Percentiles rank a stretch among this genome's conserved stretches.
Evolutionary conservation across 92 coral and sea anemone species (phyloP).

Genomic region (Bergia sp.): DNA sequence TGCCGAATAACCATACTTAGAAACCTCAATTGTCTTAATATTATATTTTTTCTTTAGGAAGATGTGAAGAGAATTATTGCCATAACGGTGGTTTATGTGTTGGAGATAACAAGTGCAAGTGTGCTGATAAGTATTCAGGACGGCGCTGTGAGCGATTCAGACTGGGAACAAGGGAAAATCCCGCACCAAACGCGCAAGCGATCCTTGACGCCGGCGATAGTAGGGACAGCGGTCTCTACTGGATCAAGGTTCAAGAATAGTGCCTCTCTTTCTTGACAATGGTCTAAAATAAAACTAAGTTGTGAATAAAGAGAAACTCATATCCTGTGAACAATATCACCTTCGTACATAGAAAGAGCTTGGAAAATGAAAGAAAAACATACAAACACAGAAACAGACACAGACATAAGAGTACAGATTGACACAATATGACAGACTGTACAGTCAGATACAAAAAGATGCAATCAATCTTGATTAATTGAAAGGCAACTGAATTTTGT

Average conservation of each 20-base stretch:
- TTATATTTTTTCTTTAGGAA: slow-evolving; percentile 19
- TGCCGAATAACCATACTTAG: too few relatives aligned
- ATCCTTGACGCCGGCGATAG: slow-evolving; percentile 85
- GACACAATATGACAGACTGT: neutral
- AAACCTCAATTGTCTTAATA: too few relatives aligned
- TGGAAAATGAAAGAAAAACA: neutral
- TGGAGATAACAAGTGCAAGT: slow-evolving; percentile 67
- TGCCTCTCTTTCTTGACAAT: neutral
- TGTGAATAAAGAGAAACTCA: too few relatives aligned
- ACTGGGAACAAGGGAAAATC: slow-evolving; percentile 77
- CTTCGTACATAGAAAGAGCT: too few relatives aligned
- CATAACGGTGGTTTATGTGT: slow-evolving; percentile 78
- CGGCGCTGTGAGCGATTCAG: slow-evolving; percentile 61
- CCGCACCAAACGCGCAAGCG: slow-evolving; percentile 89
- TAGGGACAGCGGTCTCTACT: slow-evolving; percentile 86
- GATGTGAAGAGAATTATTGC: slow-evolving; percentile 61
- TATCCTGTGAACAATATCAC: too few relatives aligned
- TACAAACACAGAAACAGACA: neutral
- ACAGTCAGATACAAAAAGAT: neutral
- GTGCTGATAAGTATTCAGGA: slow-evolving; percentile 64
- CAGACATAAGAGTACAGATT: neutral
- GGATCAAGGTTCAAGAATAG: slow-evolving; percentile 64
- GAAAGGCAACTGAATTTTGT: too few relatives aligned
- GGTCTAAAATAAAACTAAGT: too few relatives aligned
- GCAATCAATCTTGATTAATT: too few relatives aligned